phyloP scores from a whole-genome alignment of 2,113 vertebrate genomes.

The Anser cygnoides region DNA sequence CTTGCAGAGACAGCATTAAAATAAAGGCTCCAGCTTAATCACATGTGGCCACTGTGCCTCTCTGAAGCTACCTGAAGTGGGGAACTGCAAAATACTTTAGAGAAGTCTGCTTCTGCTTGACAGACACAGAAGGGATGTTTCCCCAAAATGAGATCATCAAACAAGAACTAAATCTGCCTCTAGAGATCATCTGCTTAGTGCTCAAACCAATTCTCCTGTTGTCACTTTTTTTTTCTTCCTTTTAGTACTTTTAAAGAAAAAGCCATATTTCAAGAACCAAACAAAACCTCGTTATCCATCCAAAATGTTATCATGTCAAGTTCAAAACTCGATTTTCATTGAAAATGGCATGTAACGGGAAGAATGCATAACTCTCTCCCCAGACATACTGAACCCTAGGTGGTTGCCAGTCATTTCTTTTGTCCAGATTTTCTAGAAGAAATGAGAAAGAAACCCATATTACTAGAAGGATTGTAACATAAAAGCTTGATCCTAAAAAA shows the following conservation, averaged over 20 bases:
- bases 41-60: too few relatives aligned
- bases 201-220: background rate
- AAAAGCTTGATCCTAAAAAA: background rate
- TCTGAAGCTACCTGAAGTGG: background rate
- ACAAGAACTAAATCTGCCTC: background rate
- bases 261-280: background rate
- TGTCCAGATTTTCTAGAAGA: background rate
- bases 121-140: background rate
- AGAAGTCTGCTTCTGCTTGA: background rate
- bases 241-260: background rate
- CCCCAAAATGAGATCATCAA: background rate
- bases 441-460: background rate
- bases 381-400: background rate
- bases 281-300: constrained; percentile 1
- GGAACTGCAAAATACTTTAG: background rate
- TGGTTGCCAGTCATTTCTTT: constrained; percentile 10
- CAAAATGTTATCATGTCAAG: constrained; percentile 10
- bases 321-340: background rate
- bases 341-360: background rate
- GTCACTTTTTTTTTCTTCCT: background rate
- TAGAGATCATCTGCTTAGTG: background rate
- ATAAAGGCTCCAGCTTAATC: background rate
- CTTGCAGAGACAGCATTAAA: background rate
- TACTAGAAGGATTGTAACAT: background rate
- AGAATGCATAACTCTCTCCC: constrained; percentile 11